phyloP scores from a whole-genome alignment of 30 jellyfish, hydroid and myxozoan genomes.

The Hydractinia symbiolongicarpus region DNA sequence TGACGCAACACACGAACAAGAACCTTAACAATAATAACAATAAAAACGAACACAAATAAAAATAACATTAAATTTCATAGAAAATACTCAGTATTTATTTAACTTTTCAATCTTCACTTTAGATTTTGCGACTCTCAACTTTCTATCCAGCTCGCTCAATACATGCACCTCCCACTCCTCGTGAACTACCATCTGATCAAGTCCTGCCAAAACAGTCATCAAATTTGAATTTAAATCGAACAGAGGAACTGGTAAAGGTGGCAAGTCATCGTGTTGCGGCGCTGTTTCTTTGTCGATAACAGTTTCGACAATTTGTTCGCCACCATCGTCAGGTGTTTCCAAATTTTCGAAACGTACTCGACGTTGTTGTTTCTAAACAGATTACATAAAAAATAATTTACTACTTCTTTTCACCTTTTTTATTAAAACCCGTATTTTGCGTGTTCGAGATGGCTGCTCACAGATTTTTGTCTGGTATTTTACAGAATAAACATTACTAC shows the following conservation, averaged over 20 bases:
- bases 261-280: slow-evolving; percentile 5
- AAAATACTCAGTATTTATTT: too few relatives aligned
- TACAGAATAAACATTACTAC: too few relatives aligned
- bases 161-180: slow-evolving; percentile 14
- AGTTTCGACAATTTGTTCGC: background rate
- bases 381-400: too few relatives aligned
- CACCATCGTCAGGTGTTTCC: background rate
- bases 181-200: slow-evolving; percentile 17
- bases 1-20: too few relatives aligned
- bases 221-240: slow-evolving; percentile 25
- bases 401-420: too few relatives aligned
- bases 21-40: too few relatives aligned
- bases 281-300: background rate
- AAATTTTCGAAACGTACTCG: slow-evolving; percentile 1
- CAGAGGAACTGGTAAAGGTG: slow-evolving; percentile 1
- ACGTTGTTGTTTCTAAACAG: slow-evolving; percentile 3
- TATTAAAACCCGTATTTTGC: too few relatives aligned
- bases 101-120: too few relatives aligned
- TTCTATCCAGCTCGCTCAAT: background rate
- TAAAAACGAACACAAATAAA: too few relatives aligned
- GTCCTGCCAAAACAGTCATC: background rate
- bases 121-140: slow-evolving; percentile 7
- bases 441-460: too few relatives aligned
- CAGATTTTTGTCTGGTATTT: too few relatives aligned
- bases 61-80: too few relatives aligned